Evolutionary conservation across 2,888 invertebrate genomes (phyloP).

Genomic region (Micropterix aruncella): DNA sequence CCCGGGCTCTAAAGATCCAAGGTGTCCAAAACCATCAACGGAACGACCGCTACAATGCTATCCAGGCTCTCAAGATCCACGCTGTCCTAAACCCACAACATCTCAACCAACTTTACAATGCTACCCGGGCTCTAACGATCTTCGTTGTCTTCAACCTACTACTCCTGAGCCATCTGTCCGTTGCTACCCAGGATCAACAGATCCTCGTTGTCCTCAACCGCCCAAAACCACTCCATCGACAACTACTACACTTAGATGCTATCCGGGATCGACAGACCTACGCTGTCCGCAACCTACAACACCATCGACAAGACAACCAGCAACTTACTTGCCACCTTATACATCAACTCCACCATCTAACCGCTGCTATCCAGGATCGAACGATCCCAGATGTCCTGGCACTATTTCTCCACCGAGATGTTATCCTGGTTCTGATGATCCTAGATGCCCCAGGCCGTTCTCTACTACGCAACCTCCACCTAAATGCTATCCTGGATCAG

Average conservation of each 20-base stretch:
- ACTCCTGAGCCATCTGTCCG: conserved; percentile 8
- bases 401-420: conserved; percentile 12
- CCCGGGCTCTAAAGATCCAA: conserved; percentile 14
- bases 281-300: conserved; percentile 13
- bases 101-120: conserved; percentile 10
- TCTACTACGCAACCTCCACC: conserved; percentile 11
- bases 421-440: conserved; percentile 19
- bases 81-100: conserved; percentile 13
- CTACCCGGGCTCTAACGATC: conserved; percentile 16
- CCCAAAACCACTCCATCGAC: conserved; percentile 11
- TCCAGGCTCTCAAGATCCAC: conserved; percentile 6
- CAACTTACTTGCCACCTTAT: conserved; percentile 10
- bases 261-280: conserved; percentile 13
- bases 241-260: conserved; percentile 9
- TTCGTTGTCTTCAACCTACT: conserved; percentile 13
- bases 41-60: conserved; percentile 12
- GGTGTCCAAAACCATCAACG: conserved; percentile 16
- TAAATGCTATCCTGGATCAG: conserved; percentile 20
- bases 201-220: conserved; percentile 17
- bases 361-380: conserved; percentile 16
- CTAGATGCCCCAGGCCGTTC: conserved; percentile 18
- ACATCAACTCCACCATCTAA: conserved; percentile 12
- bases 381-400: conserved; percentile 19
- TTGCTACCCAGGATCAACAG: conserved; percentile 19
- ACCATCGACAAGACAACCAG: conserved; percentile 17